Percentiles rank a stretch among this genome's conserved stretches.
These are phyloP conservation scores for Melanotus villosus DNA, from an alignment of 2,888 invertebrate species.

Conservation along the genomic window DNA sequence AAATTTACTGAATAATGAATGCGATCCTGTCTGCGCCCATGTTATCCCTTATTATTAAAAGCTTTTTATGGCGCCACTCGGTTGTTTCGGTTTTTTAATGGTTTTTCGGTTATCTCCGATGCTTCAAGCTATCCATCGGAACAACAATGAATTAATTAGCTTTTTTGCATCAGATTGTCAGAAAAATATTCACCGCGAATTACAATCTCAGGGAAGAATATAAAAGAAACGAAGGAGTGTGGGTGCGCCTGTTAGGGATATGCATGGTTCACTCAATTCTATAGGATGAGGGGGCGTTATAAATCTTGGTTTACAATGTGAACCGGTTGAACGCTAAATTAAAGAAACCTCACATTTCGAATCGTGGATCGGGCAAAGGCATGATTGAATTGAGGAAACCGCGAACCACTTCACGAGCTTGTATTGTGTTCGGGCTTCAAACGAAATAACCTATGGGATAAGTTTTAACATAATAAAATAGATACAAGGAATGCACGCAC, in stretches of 20 bases:
- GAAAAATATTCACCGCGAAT: no score
- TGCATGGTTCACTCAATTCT: background rate
- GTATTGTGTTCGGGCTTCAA: background rate
- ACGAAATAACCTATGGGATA: background rate
- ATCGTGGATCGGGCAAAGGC: conserved; percentile 10
- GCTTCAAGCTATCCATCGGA: background rate
- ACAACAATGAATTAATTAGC: conserved; percentile 5
- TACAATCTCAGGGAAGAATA: no score
- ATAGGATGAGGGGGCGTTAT: conserved; percentile 23
- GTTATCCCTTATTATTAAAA: conserved; percentile 2
- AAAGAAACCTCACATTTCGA: conserved; percentile 26
- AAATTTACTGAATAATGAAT: conserved; percentile 1
- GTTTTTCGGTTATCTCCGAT: background rate
- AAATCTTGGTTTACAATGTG: conserved; percentile 27
- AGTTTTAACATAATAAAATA: no score
- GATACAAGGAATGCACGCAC: no score
- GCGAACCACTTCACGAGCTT: background rate
- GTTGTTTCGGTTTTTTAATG: background rate
- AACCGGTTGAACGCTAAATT: conserved; percentile 33
- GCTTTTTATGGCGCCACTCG: conserved; percentile 4
- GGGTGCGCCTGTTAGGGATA: conserved; percentile 3
- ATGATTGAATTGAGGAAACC: conserved; percentile 1
- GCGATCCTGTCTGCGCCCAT: background rate
- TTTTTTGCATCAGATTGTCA: background rate
- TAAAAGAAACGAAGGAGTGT: no score